Evolutionary conservation across 2,888 invertebrate genomes (phyloP).

Genomic region (Drosophila lacicola): DNA sequence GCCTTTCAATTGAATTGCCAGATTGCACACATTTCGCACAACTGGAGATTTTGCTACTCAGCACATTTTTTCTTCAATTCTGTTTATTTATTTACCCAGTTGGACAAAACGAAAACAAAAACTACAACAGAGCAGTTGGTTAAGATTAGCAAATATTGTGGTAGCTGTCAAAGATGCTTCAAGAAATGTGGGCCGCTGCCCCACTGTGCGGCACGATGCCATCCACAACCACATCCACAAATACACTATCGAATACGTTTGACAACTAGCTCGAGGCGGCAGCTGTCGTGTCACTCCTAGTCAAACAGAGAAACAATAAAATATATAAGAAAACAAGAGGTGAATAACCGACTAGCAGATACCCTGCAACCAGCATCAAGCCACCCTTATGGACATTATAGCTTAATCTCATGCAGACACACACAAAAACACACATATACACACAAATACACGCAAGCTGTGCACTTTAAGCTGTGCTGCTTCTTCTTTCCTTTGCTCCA

Average conservation of each 20-base stretch:
- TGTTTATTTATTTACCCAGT: constrained; percentile 24
- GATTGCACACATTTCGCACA: not conserved
- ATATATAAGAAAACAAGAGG: no score
- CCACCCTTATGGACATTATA: no score
- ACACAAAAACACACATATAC: no score
- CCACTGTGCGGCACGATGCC: constrained; percentile 6
- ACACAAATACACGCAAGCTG: no score
- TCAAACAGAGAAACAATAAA: constrained; percentile 12
- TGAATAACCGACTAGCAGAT: no score
- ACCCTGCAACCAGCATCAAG: no score
- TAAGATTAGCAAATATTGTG: constrained; percentile 17
- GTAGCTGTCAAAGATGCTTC: constrained; percentile 9
- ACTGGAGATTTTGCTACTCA: constrained; percentile 2
- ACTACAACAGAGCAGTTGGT: not conserved
- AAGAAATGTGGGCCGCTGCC: not conserved
- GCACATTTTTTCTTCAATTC: constrained; percentile 11
- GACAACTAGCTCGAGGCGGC: constrained; percentile 44
- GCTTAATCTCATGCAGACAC: no score
- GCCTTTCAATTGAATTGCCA: not conserved
- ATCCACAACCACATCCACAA: constrained; percentile 6
- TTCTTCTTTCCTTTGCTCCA: no score
- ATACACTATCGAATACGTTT: constrained; percentile 18
- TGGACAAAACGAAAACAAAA: not conserved
- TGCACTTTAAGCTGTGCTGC: no score
- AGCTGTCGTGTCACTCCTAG: constrained; percentile 44